Evolutionary conservation across 2,113 vertebrate genomes (phyloP).

Genomic region (Sorex araneus): DNA sequence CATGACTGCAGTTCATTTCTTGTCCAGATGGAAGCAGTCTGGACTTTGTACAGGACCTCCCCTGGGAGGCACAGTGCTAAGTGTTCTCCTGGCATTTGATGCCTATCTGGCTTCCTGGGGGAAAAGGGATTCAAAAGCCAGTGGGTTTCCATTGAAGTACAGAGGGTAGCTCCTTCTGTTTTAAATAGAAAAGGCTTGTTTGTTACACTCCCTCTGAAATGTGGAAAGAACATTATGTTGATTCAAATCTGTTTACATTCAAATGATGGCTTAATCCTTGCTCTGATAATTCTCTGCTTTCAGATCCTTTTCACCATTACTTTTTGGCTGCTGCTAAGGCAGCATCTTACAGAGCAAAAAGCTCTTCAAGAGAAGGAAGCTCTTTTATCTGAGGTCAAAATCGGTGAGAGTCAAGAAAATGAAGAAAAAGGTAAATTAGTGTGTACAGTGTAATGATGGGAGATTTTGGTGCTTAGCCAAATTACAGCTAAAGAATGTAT

Average conservation of each 20-base stretch:
- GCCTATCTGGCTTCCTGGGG: rapidly evolving
- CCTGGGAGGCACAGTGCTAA: neutral
- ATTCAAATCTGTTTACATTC: neutral
- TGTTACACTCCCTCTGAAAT: neutral
- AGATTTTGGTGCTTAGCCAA: neutral
- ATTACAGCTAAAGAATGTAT: neutral
- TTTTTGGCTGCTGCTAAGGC: slow-evolving; percentile 98
- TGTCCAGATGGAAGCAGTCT: neutral
- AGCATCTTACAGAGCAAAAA: slow-evolving; percentile 95
- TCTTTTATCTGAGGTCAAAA: slow-evolving; percentile 93
- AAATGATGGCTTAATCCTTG: neutral
- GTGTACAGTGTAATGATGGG: rapidly evolving
- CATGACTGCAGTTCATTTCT: neutral
- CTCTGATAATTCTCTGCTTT: slow-evolving; percentile 79
- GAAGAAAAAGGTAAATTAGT: slow-evolving; percentile 92
- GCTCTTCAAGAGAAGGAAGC: slow-evolving; percentile 91
- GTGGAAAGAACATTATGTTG: neutral
- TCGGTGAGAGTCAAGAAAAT: slow-evolving; percentile 90
- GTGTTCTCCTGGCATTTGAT: neutral
- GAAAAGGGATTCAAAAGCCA: slow-evolving; percentile 26
- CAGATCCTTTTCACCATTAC: slow-evolving; percentile 97
- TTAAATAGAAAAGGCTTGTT: neutral
- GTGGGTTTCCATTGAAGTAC: neutral
- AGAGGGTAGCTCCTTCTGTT: neutral
- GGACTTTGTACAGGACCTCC: neutral